Evolutionary conservation across 2,888 invertebrate genomes (phyloP).

Genomic region (Pristionchus japonicus): DNA sequence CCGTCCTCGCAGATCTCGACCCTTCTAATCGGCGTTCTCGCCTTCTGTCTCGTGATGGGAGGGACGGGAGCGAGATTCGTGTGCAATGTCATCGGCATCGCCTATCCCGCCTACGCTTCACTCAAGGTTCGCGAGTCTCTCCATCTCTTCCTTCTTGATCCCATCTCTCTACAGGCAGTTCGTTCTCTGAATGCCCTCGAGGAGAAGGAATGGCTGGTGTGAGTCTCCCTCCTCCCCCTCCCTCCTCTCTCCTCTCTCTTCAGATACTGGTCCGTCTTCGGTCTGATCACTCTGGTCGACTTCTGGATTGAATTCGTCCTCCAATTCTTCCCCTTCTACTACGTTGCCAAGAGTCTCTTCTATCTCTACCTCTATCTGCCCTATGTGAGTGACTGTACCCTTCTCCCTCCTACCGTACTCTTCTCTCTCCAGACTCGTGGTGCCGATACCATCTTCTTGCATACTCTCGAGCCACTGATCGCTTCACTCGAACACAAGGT

Average conservation of each 20-base stretch:
- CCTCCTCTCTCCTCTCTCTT: not conserved
- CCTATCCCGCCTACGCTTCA: slow-evolving; percentile 35
- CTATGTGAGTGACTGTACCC: not conserved
- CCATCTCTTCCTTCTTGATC: not conserved
- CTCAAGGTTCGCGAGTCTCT: not conserved
- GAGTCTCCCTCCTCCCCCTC: not conserved
- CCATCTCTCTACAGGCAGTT: not conserved
- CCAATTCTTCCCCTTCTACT: slow-evolving; percentile 42
- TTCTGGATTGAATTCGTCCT: slow-evolving; percentile 39
- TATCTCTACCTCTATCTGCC: slow-evolving; percentile 45
- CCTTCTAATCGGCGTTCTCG: not conserved
- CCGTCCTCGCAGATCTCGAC: not conserved
- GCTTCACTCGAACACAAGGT: not conserved
- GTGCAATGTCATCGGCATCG: not conserved
- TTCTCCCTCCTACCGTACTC: not conserved
- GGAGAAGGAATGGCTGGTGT: slow-evolving; percentile 36
- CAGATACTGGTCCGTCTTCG: slow-evolving; percentile 42
- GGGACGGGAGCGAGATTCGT: slow-evolving; percentile 37
- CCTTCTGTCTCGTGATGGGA: slow-evolving; percentile 16
- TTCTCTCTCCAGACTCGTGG: slow-evolving; percentile 39
- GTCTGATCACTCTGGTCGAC: slow-evolving; percentile 22
- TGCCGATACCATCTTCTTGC: slow-evolving; percentile 23
- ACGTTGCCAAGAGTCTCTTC: slow-evolving; percentile 27
- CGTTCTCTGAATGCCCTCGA: slow-evolving; percentile 6
- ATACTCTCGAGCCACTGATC: not conserved